A percentile compares a stretch with the other conserved stretches of the same genome.
Conservation (phyloP, 2,113 vertebrate species). For the Pundamilia nyererei region DNA sequence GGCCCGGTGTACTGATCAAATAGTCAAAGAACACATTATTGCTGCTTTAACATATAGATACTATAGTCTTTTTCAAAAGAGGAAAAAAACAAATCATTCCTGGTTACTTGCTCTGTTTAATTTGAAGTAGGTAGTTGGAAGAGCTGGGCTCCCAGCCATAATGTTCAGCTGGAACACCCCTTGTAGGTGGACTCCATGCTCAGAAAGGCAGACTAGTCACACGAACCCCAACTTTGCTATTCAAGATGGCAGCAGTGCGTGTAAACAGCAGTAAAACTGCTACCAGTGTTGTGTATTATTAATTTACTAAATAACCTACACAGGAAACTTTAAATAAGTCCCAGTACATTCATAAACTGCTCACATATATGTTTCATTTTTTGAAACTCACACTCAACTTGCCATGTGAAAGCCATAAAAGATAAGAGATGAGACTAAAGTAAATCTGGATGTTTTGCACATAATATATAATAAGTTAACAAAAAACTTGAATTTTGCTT, state of each 20-base stretch:
- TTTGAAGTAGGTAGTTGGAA: background rate
- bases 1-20: background rate
- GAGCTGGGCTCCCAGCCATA: background rate
- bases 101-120: too few relatives aligned
- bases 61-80: background rate
- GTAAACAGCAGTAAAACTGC: background rate
- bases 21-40: background rate
- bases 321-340: background rate
- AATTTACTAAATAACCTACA: background rate
- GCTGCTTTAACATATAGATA: background rate
- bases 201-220: background rate
- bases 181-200: background rate
- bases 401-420: background rate
- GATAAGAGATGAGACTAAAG: background rate
- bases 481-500: background rate
- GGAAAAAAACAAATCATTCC: too few relatives aligned
- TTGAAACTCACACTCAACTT: background rate
- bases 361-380: background rate
- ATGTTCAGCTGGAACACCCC: background rate
- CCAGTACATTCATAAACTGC: background rate
- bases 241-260: background rate
- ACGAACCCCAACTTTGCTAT: background rate
- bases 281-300: background rate
- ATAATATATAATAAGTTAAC: background rate
- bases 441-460: background rate